phyloP scores from a whole-genome alignment of 2,888 invertebrate species.

The Seira ritae region DNA sequence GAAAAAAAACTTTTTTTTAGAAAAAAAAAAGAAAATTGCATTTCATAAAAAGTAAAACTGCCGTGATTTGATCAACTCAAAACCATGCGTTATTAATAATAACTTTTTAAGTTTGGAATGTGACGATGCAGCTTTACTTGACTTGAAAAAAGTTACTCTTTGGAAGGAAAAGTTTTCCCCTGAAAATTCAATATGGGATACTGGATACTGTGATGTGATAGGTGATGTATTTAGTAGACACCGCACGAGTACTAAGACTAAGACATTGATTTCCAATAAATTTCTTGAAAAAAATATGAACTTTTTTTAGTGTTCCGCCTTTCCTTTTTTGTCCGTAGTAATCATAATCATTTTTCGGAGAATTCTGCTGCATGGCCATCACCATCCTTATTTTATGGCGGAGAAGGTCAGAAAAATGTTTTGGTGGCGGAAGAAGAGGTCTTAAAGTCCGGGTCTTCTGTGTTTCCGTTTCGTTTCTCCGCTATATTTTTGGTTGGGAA shows the following conservation, averaged over 20 bases:
- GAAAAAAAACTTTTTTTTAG: background rate
- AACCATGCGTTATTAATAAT: background rate
- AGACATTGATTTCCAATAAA: slow-evolving; percentile 62
- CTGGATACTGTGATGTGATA: no score
- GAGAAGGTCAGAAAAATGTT: background rate
- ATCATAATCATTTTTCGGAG: slow-evolving; percentile 9
- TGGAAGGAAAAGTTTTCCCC: no score
- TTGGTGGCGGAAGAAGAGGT: slow-evolving; percentile 35
- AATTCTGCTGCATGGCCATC: no score
- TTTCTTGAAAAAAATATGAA: slow-evolving; percentile 1
- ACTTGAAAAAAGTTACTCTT: background rate
- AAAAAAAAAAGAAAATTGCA: background rate
- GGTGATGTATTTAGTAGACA: no score
- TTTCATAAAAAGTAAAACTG: background rate
- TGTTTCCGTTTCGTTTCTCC: background rate
- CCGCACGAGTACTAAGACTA: no score
- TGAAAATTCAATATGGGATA: no score
- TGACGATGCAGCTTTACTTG: background rate
- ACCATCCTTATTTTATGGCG: no score
- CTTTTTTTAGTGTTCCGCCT: background rate
- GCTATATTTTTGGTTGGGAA: background rate
- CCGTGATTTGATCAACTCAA: background rate
- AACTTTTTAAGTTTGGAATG: background rate
- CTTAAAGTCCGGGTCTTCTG: slow-evolving; percentile 13
- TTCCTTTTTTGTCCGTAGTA: background rate